Conservation (phyloP, 2,888 invertebrate species). For the Desoria tigrina region DNA sequence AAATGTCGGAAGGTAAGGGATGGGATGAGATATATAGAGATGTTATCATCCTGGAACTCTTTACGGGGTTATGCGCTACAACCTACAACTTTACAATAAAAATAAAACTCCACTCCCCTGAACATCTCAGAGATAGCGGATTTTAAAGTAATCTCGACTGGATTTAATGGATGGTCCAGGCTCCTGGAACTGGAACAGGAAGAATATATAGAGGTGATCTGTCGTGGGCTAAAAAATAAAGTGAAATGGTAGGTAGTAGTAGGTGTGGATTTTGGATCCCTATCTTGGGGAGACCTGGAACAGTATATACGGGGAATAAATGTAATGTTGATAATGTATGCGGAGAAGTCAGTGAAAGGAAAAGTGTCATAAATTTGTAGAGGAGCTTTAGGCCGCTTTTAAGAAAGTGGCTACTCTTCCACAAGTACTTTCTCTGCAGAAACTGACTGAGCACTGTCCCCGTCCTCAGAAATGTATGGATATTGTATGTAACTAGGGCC, state of each 20-base stretch:
- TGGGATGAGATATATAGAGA: background rate
- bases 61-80: background rate
- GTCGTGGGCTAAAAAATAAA: too few species aligned
- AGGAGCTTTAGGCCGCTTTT: slow-evolving; percentile 10
- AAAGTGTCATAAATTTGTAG: slow-evolving; percentile 54
- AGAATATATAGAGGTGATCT: too few species aligned
- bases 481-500: too few species aligned
- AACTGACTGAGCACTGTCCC: too few species aligned
- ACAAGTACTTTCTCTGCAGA: too few species aligned
- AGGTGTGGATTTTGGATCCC: slow-evolving; percentile 9
- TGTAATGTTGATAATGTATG: slow-evolving; percentile 51
- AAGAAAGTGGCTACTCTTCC: slow-evolving; percentile 6
- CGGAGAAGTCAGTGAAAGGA: slow-evolving; percentile 52
- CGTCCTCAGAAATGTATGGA: too few species aligned
- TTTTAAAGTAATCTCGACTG: too few species aligned
- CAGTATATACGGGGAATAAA: background rate
- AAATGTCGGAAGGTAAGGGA: slow-evolving; percentile 35
- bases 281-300: background rate
- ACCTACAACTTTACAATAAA: too few species aligned
- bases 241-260: background rate
- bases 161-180: too few species aligned
- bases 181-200: too few species aligned
- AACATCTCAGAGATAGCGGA: too few species aligned
- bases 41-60: background rate
- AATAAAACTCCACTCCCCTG: too few species aligned